Evolutionary conservation across 2,113 vertebrate species (phyloP), one percentile per base, ranked within the genome.

Genomic region (Cryptotis parvus): DNA sequence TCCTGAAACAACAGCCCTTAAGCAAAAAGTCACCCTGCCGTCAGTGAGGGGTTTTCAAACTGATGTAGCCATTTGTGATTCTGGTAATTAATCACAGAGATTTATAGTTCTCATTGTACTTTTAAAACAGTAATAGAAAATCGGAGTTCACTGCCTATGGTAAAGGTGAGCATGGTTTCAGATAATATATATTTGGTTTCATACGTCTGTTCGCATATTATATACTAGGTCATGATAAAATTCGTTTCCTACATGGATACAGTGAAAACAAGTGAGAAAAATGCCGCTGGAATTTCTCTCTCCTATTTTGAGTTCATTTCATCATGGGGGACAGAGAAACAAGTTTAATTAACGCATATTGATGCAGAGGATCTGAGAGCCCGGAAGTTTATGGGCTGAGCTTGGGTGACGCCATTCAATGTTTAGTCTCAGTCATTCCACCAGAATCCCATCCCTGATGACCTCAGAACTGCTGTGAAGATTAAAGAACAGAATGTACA

Each of bases 31-130:
- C 35, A 39, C 22, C 29, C 9, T 70, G 65, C 49, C 82, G 55
- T 16, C 68, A 52, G 33, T 68, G 84, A 52, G 52, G 76, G 73
- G 41, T 92, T 91, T 86, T 78, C 87, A 91, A 89, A 82, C 24
- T 66, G 15, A 82, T 35, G 63, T 33, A 29, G 55, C 14, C 58
- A 63, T 33, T 7, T 35, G 16, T 55, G 39, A 82, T 20, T 22
- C n/a, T 9, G 11, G 20, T 92, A 72, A 41, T 61, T 22, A 72
- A 52, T 45, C 41, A 86, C 65, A 76, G 41, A 35, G 70, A 26
- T 20, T 49, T 81, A 66, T 7, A 73, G 27, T 3, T 81, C 52
- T 16, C 35, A 84, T 35, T 65, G 16, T 66, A 49, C 72, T 87
- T 58, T 41, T 4, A 75, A 22, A 63, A 75, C 87, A 63, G 52